Base-by-base conservation (phyloP, 2,888 invertebrate species). In the Strigamia maritima region DNA sequence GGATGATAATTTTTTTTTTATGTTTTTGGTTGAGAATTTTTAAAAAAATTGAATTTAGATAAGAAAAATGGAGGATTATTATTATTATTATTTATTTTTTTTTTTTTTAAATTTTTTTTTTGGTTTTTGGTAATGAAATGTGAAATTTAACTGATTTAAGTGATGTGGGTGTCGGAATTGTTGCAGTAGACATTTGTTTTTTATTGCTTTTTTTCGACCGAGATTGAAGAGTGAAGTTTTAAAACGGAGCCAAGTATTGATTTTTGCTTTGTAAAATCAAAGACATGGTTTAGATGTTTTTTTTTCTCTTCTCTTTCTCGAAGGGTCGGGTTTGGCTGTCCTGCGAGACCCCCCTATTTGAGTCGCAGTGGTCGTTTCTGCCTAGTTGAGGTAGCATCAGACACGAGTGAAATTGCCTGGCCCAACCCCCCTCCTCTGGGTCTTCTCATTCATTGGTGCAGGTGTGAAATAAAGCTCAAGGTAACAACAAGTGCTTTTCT, bases 371-470 rank as follows among this genome's bases (percentile, higher is more conserved):
- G 60, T 60, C 60, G 60, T 60, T 60, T 60, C 60, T 60, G 60
- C 60, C 60, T 60, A 60, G 60, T 60, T 60, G 60, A 60, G 60
- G 60, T 60, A 60, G 60, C 60, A 60, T 60, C 60, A 60, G 60
- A 60, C 60, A 60, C 60, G 60, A 60, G 60, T 60, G 60, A 60
- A 31, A 60, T 60, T 60, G 60, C 60, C 22, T 60, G 24, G 60
- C 60, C 24, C 60, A 60, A 16, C 22, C 60, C 19, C 24, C n/a
- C 22, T n/a, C 60, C 60, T 60, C 60, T 60, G 60, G 24, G 60
- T 10, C 60, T 60, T 60, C 60, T 60, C 60, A 60, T 60, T 60
- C 60, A 60, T 60, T 60, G 60, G 60, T 60, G 60, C 60, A 60
- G 60, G 60, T 60, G 60, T 60, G 60, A 60, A 60, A 60, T 60